Evolutionary conservation across 2,113 vertebrate species (phyloP).

Genomic region (Cochlearius cochlearius): DNA sequence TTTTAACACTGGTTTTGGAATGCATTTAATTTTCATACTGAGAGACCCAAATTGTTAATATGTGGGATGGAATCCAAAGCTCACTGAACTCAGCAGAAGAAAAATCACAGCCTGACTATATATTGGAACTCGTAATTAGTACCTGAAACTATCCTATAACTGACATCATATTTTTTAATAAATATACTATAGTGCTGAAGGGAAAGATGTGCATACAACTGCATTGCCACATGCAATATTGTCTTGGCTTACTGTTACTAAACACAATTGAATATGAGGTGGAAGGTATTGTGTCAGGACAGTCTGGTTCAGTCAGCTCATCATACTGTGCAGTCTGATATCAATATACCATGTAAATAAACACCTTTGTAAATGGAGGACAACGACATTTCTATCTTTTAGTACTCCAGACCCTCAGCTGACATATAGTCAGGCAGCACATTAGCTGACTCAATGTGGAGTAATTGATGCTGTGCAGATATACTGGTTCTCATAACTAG

Average conservation of each 20-base stretch:
- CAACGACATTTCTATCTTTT: neutral
- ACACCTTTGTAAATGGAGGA: neutral
- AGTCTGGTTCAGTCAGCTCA: neutral
- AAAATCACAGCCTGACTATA: neutral
- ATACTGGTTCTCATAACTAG: neutral
- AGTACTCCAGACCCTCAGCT: neutral
- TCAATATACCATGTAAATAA: neutral
- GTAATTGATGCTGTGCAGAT: neutral
- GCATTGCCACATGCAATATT: neutral
- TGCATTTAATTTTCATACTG: slow-evolving; percentile 1
- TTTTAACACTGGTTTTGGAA: slow-evolving; percentile 8
- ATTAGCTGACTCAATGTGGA: neutral
- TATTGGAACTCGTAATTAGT: neutral
- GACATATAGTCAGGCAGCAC: neutral
- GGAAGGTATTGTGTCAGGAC: neutral
- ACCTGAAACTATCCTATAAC: neutral
- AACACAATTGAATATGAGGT: neutral
- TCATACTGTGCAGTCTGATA: neutral
- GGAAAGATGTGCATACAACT: neutral
- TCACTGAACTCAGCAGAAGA: neutral
- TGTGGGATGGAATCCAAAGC: neutral
- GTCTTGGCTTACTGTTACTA: neutral
- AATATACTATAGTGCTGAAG: neutral
- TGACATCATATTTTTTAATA: neutral
- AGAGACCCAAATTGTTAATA: neutral